A percentile compares a stretch with the other conserved stretches of the same genome.
phyloP scores from a whole-genome alignment of 2,113 vertebrate species.

The Pteronura brasiliensis region DNA sequence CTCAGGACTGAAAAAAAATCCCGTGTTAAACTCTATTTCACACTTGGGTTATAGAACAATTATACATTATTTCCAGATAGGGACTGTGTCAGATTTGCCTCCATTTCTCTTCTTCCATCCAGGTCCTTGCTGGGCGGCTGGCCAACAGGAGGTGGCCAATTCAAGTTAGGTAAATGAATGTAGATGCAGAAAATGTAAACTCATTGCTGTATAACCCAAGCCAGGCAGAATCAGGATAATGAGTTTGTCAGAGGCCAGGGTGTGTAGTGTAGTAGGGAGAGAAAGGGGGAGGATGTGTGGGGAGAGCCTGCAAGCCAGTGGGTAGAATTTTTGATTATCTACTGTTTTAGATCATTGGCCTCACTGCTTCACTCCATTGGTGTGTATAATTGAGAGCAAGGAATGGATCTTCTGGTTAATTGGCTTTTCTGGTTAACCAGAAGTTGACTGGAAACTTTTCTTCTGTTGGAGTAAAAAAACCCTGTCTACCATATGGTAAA shows the following conservation, averaged over 20 bases:
- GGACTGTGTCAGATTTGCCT: neutral
- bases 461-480: neutral
- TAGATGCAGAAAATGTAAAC: neutral
- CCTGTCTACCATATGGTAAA: neutral
- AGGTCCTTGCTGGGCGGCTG: neutral
- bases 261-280: neutral
- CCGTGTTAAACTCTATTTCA: neutral
- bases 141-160: neutral
- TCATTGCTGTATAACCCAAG: neutral
- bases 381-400: constrained; percentile 64
- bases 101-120: neutral
- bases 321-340: constrained; percentile 60
- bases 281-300: neutral
- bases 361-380: constrained; percentile 52
- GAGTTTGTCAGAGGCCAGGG: neutral
- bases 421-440: constrained; percentile 62
- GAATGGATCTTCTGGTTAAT: constrained; percentile 64
- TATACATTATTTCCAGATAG: neutral
- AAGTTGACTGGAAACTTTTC: constrained; percentile 31
- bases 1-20: neutral
- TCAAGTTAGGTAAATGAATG: constrained; percentile 1
- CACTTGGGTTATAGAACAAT: neutral
- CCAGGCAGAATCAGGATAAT: neutral
- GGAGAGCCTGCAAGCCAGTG: neutral
- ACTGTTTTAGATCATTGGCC: constrained; percentile 54